Base-by-base conservation (phyloP, 2,113 vertebrate genomes). In the Sorex araneus region DNA sequence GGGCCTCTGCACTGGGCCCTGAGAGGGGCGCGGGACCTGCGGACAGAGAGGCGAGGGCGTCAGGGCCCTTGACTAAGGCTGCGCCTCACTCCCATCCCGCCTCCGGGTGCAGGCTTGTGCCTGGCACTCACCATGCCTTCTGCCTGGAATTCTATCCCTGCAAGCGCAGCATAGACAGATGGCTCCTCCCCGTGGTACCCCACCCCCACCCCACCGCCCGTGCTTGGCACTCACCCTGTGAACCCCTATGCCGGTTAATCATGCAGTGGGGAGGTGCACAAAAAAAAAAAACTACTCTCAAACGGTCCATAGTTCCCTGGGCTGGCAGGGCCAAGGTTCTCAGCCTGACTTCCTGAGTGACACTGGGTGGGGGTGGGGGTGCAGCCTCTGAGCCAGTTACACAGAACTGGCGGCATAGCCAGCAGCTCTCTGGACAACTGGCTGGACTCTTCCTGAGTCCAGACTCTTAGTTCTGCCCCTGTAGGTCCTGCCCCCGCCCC, bases 1-100 rank as follows among this genome's bases (percentile, higher is more conserved):
- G 95, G 99, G 99, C 96, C 98, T 98, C 98, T 99, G 99, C 32
- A 98, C 97, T 3, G 98, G 98, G 87, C 98, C 99, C 93, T 99
- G 99, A 92, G 98, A 98, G 10, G 98, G 96, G 74, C 98, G 98
- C 69, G 98, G 97, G 63, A 98, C 98, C 99, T 99, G 98, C 54
- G 80, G 92, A 75, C 94, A 95, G 76, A 95, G 0, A 97, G 89
- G 50, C 5, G 43, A 25, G 50, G 45, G 5, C 23, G 25, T 96
- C 40, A 94, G 89, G 71, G 78, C 79, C 36, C 18, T 34, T 45
- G 82, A 34, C 79, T 36, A 79, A 60, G n/a, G 75, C 23, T 63
- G 10, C 6, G 57, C 1, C 69, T 54, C 40, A 19, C 70, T 63
- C 67, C 64, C 9, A 34, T 36, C 67, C 89, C 27, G 10, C 78